These are phyloP conservation scores for Nannobrachium achirus DNA, from an alignment of 2,113 vertebrate species.

Conservation along the genomic window DNA sequence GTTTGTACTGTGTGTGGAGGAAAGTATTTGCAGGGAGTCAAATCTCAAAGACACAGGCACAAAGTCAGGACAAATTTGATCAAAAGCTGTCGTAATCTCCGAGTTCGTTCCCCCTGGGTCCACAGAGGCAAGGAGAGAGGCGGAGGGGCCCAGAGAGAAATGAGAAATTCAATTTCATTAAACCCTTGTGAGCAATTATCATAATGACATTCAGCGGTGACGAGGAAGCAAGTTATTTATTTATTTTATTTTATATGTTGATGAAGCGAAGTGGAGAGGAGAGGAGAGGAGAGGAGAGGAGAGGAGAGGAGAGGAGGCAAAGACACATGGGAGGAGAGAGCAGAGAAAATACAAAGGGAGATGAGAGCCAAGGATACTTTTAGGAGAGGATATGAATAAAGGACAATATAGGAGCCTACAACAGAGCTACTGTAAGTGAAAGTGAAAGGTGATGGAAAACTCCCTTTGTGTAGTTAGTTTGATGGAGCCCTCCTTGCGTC, in stretches of 20 bases:
- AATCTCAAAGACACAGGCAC: conserved; percentile 4
- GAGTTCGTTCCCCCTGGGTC: conserved; percentile 1
- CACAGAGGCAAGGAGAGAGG: neutral
- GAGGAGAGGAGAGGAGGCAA: conserved; percentile 29
- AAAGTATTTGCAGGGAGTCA: neutral
- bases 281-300: conserved; percentile 8
- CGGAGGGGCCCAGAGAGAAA: conserved; percentile 40
- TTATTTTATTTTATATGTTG: conserved; percentile 26
- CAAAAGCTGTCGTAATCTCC: neutral
- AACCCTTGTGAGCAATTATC: conserved; percentile 67
- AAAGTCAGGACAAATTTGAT: conserved; percentile 29
- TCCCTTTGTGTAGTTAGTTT: too few species aligned
- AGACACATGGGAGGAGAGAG: conserved; percentile 21
- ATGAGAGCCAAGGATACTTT: conserved; percentile 36
- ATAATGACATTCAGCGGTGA: conserved; percentile 65
- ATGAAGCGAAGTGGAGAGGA: conserved; percentile 52
- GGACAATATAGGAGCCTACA: too few species aligned
- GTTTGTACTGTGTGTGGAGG: conserved; percentile 11
- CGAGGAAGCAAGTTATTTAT: conserved; percentile 29
- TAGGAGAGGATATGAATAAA: conserved; percentile 23
- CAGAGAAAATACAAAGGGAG: conserved; percentile 11
- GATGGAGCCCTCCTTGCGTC: neutral
- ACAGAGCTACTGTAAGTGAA: too few species aligned
- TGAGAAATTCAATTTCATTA: conserved; percentile 66
- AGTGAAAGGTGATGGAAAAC: too few species aligned